Evolutionary conservation across 2,797 vertebrate species (phyloP).

Genomic region (Anniella stebbinsi): DNA sequence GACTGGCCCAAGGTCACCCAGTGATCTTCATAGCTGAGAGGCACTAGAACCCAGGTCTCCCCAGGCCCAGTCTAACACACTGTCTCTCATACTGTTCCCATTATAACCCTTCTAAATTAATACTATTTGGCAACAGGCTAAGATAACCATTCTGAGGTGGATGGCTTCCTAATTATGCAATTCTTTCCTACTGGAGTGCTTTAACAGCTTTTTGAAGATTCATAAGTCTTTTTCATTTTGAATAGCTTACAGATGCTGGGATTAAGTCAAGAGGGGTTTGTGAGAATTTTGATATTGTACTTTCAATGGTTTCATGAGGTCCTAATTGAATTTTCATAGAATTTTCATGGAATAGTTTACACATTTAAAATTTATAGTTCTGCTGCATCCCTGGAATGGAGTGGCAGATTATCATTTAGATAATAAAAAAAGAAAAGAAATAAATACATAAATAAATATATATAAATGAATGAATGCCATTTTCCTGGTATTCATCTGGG

Average conservation of each 20-base stretch:
- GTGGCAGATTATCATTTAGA: neutral
- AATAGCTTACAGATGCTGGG: neutral
- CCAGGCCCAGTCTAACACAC: too few species aligned
- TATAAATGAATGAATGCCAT: neutral
- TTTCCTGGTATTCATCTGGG: neutral
- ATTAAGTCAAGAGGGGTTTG: neutral
- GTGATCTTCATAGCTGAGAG: too few species aligned
- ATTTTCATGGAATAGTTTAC: neutral
- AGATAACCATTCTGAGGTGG: neutral
- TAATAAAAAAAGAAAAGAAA: neutral
- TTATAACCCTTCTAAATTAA: neutral
- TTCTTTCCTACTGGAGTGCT: neutral
- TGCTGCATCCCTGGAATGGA: neutral
- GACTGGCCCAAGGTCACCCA: too few species aligned
- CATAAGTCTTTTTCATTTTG: neutral
- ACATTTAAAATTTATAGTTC: neutral
- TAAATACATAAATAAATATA: too few species aligned
- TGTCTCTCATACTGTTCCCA: neutral
- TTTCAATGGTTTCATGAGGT: neutral
- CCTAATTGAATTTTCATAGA: neutral
- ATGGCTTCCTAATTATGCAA: neutral
- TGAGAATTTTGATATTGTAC: neutral
- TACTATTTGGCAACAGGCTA: neutral
- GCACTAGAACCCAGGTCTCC: too few species aligned
- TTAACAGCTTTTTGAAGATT: neutral